Conservation (phyloP, 2,113 vertebrate species). For the Porphyrio hochstetteri region DNA sequence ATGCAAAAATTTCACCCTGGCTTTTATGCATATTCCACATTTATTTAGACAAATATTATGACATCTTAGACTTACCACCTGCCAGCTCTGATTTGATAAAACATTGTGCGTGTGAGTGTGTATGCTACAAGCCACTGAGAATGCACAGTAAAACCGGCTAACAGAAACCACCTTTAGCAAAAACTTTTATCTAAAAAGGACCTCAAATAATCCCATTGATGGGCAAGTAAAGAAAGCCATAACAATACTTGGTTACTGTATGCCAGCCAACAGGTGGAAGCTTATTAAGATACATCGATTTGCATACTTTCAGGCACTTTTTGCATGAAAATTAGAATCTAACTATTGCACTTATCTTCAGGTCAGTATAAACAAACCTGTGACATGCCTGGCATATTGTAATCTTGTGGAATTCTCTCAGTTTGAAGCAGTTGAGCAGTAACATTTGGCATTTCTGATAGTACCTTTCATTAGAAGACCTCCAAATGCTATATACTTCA, state of each 20-base stretch:
- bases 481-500: background rate
- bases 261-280: background rate
- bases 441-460: background rate
- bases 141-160: background rate
- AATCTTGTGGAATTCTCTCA: background rate
- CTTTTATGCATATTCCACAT: background rate
- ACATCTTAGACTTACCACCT: background rate
- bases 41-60: background rate
- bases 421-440: background rate
- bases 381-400: background rate
- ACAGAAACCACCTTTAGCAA: background rate
- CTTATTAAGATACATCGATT: background rate
- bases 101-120: rapidly evolving
- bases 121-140: background rate
- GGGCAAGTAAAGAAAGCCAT: background rate
- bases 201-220: background rate
- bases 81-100: background rate
- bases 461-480: background rate
- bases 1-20: background rate
- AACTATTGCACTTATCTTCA: background rate
- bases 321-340: background rate
- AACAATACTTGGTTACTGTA: background rate
- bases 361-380: background rate
- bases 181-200: background rate
- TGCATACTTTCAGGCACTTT: background rate